Base-by-base conservation (phyloP, 2,888 invertebrate genomes). In the Ernsta delagoae region DNA sequence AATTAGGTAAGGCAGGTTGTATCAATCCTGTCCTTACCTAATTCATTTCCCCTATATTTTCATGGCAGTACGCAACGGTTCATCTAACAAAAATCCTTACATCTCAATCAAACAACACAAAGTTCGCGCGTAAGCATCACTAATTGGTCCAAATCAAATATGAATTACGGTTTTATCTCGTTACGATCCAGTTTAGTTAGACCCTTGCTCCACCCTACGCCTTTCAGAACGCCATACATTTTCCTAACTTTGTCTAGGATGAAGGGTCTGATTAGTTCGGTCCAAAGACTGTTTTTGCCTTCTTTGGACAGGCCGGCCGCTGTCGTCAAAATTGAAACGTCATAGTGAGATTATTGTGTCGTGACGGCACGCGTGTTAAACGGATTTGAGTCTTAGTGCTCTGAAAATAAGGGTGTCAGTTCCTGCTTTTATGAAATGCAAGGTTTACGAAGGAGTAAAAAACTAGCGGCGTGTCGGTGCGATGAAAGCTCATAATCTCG, bases 91-190 rank as follows among this genome's bases (percentile, higher is more conserved):
- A 77, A 74, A 70, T 72, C 43, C 75, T 76, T 78, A 75, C 80
- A 76, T 74, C 79, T 81, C 79, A 83, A 84, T 81, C 78, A 77
- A 57, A 72, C 59, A 80, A 75, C 79, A 79, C 78, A 79, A 85
- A 81, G 86, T 87, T 87, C 83, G 86, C 88, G 80, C 81, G 91
- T 92, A 92, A 92, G 89, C 92, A 88, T 90, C 82, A 81, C 91
- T 92, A 92, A 92, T 92, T 92, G 91, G 92, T 89, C 84, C 85
- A 87, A 89, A 90, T 92, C 86, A 90, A 90, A 91, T 83, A 86
- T 77, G 81, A 88, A 89, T 92, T 85, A 90, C 82, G 78, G 80
- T 83, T 80, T 85, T 81, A 81, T 80, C 80, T 78, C 70, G 71
- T 65, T 73, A 72, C 70, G 70, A 71, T 77, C 88, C 85, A 85